Base-by-base conservation (phyloP, 2,888 invertebrate genomes). In the Oscheius sp. region DNA sequence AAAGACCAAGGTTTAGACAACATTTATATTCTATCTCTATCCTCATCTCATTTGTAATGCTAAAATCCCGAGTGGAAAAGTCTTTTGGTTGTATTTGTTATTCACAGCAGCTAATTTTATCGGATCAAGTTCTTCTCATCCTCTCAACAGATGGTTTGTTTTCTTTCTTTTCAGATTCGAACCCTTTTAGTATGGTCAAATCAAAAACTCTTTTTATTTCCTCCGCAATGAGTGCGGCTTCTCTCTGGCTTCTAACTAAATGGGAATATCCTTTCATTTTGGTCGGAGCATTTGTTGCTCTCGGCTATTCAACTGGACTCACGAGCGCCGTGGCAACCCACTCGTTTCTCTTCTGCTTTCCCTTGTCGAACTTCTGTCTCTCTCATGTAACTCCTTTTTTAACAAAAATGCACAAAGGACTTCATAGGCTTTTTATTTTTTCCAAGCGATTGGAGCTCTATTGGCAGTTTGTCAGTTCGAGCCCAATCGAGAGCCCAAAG, bases 11-110 rank as follows among this genome's bases (percentile, higher is more conserved):
- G n/a, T 74, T 58, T 71, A 76, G 76, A 70, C 61, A 23, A 65
- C 66, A 2, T 69, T 76, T n/a, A 64, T 76, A 5, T 69, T 72
- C 1, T 57, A 70, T 23, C 67, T 70, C 45, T 76, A 74, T 65
- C 72, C 76, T 17, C 71, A 72, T 27, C 67, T 71, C 2, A 71
- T 72, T 15, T 76, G 76, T 45, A 65, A 50, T 33, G 61, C 73
- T 3, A 37, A 57, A 12, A 70, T 74, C 12, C 63, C 69, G 0
- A 34, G 69, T 10, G 64, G 69, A 10, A 72, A 73, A 27, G 55
- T 77, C n/a, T 77, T 77, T 66, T 70, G 70, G 61, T 34, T 73
- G 12, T 74, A 74, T 64, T 71, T 75, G 48, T 42, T 73, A 37
- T 77, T 77, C 68, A 70, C 73, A 31, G 66, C 69, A 15, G 64